Conservation (phyloP, 2,113 vertebrate species). For the Silurus meridionalis region DNA sequence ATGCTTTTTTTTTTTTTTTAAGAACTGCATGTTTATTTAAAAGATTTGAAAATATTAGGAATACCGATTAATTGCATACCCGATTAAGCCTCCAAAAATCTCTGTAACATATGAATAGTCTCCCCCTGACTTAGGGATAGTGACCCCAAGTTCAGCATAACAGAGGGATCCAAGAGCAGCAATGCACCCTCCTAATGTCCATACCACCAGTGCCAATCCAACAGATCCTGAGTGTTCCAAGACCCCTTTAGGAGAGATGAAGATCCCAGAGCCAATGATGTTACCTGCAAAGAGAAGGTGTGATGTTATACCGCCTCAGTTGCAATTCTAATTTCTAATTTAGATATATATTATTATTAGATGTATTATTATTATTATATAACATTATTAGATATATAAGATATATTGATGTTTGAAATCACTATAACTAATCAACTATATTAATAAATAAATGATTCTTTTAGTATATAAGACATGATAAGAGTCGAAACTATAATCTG, state of each 20-base stretch:
- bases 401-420: background rate
- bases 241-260: slow-evolving; percentile 97
- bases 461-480: background rate
- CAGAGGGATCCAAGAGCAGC: slow-evolving; percentile 92
- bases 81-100: slow-evolving; percentile 92
- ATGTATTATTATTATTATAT: too few relatives aligned
- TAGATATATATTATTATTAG: too few relatives aligned
- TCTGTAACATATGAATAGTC: slow-evolving; percentile 97
- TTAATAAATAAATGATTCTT: too few relatives aligned
- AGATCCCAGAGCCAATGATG: slow-evolving; percentile 98
- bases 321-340: background rate
- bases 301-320: background rate
- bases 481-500: background rate
- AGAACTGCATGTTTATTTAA: too few relatives aligned
- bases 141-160: slow-evolving; percentile 93
- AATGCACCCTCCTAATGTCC: slow-evolving; percentile 87
- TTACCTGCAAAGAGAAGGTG: slow-evolving; percentile 77
- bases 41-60: too few relatives aligned
- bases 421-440: too few relatives aligned
- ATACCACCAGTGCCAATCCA: slow-evolving; percentile 88
- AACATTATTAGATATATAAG: too few relatives aligned
- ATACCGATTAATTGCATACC: slow-evolving; percentile 74
- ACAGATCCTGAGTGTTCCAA: slow-evolving; percentile 93
- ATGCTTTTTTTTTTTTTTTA: background rate
- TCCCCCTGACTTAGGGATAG: slow-evolving; percentile 95